These are phyloP conservation scores for Mastacembelus armatus DNA, from an alignment of 2,797 vertebrate genomes.

Conservation along the genomic window DNA sequence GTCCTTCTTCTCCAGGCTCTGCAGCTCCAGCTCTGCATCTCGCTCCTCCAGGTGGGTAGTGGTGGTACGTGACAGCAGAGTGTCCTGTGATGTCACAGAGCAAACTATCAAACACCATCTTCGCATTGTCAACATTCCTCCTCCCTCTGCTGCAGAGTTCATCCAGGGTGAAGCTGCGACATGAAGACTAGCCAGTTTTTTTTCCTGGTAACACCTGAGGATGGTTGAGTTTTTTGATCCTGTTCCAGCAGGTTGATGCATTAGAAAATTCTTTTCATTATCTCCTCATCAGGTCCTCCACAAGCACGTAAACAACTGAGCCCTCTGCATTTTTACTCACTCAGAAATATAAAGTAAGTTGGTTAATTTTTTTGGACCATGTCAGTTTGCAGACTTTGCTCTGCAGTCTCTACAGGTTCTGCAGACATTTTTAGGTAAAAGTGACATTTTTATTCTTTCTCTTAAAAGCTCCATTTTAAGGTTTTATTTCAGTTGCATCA, in stretches of 20 bases:
- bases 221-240: not conserved
- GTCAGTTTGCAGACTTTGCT: too few species aligned
- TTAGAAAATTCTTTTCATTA: too few species aligned
- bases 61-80: constrained; percentile 83
- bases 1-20: constrained; percentile 88
- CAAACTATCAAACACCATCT: constrained; percentile 1
- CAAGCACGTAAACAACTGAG: not conserved
- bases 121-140: not conserved
- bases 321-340: not conserved
- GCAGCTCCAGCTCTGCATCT: constrained; percentile 84
- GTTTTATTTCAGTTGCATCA: not conserved
- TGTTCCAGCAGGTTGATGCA: not conserved
- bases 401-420: too few species aligned
- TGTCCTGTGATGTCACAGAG: constrained; percentile 77
- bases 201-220: not conserved
- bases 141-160: not conserved
- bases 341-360: too few species aligned
- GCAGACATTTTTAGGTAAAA: too few species aligned
- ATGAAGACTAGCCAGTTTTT: not conserved
- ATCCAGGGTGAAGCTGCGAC: not conserved
- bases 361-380: too few species aligned
- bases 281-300: not conserved
- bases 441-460: too few species aligned
- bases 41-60: constrained; percentile 85
- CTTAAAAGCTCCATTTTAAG: not conserved